Percentiles rank a stretch among this genome's conserved stretches.
Evolutionary conservation across 2,113 vertebrate genomes (phyloP).

Genomic region (Lepidothrix coronata): DNA sequence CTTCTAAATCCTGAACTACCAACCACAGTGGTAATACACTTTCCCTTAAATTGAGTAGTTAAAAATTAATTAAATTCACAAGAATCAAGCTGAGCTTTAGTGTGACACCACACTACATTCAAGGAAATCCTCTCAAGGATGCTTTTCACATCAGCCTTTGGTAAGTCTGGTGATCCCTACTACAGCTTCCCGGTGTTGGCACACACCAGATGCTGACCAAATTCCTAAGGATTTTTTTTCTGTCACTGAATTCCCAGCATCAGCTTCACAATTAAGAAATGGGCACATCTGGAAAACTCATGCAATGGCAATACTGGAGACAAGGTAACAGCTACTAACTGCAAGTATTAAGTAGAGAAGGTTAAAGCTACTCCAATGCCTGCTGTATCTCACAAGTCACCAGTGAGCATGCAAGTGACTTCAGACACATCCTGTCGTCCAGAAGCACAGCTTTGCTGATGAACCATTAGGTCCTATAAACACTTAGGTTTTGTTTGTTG

Average conservation of each 20-base stretch:
- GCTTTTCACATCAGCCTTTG: neutral
- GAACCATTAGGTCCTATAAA: neutral
- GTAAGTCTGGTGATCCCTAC: neutral
- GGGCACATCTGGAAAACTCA: neutral
- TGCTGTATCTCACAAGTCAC: neutral
- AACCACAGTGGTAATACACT: rapidly evolving
- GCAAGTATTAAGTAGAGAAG: neutral
- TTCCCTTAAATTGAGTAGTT: neutral
- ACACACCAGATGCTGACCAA: neutral
- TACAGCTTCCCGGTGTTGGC: neutral
- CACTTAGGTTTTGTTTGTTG: neutral
- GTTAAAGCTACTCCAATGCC: neutral
- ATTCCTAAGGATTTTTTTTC: neutral
- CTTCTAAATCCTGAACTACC: neutral
- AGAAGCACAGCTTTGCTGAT: neutral
- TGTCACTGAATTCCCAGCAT: neutral
- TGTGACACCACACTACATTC: neutral
- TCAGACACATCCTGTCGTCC: rapidly evolving
- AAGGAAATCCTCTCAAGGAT: neutral
- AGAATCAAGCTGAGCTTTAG: neutral
- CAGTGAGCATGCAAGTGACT: neutral
- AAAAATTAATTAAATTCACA: neutral
- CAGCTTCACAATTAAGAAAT: neutral
- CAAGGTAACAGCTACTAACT: neutral
- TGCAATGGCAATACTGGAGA: rapidly evolving